phyloP scores from a whole-genome alignment of 2,113 vertebrate genomes.

The Formicarius rufipectus region DNA sequence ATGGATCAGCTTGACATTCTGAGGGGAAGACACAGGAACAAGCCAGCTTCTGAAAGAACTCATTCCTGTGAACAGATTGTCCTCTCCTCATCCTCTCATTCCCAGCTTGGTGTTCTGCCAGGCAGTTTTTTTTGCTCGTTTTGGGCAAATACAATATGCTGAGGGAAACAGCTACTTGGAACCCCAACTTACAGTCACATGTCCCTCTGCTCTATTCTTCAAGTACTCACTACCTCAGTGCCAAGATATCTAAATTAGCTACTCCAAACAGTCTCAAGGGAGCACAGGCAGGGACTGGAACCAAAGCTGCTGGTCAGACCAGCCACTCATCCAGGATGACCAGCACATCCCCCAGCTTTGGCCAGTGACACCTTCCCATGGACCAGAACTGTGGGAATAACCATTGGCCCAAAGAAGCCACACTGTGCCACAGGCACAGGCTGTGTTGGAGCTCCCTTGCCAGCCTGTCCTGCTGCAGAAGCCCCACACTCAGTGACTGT shows the following conservation, averaged over 20 bases:
- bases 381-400: background rate
- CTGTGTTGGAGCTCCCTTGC: too few species aligned
- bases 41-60: conserved; percentile 23
- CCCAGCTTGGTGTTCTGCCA: conserved; percentile 75
- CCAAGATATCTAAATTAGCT: conserved; percentile 22
- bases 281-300: background rate
- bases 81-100: conserved; percentile 63
- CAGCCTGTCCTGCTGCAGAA: too few species aligned
- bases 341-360: rapidly evolving
- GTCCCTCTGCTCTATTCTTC: conserved; percentile 58
- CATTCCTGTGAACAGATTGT: conserved; percentile 64
- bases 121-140: conserved; percentile 49
- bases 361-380: background rate
- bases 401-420: background rate
- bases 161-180: conserved; percentile 71
- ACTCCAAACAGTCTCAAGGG: background rate
- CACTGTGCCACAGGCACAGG: background rate
- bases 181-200: conserved; percentile 75
- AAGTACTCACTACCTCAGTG: conserved; percentile 23
- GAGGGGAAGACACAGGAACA: conserved; percentile 30
- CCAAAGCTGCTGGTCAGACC: background rate
- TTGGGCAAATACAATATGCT: conserved; percentile 72
- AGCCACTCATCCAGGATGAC: background rate
- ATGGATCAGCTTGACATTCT: conserved; percentile 23
- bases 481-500: too few species aligned